Evolutionary conservation across 1,140 invertebrate genomes (phyloP), one percentile per base, ranked within the genome.

Genomic region (Lordiphosa clarofinis): DNA sequence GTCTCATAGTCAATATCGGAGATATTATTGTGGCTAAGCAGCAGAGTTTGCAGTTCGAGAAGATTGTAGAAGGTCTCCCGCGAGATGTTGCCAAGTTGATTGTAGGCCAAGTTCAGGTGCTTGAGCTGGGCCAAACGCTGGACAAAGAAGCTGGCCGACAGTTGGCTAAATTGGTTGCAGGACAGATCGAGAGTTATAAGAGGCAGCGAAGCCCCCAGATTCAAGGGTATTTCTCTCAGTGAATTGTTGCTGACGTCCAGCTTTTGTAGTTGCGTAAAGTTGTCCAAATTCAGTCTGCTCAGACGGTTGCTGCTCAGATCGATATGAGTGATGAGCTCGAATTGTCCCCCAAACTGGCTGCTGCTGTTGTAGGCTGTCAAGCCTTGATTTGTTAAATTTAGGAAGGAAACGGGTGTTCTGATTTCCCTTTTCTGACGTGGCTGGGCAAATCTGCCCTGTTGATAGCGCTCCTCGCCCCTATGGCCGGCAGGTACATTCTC

Each of bases 91-190:
- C 73, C 55, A 28, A 91, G 66, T 3, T 48, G 64, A 46, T 92
- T 92, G 57, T 82, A 54, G 0, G 93, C 94, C 58, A 94, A 72
- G 87, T 94, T 93, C 35, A 94, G 72, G 13, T 89, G 88, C 60
- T 90, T 90, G 11, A 92, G 81, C 69, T 90, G 90, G 0, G 73
- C 73, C 66, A 78, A 56, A 2, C 70, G 84, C 35, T 73, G 65
- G 0, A 24, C 54, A 21, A 89, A 89, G 19, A 87, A 72, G 7
- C 54, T 74, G 0, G 89, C 66, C 1, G 79, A 84, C 24, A 92
- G 56, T 10, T 88, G 70, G 10, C 54, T 62, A 19, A 93, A 79
- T 15, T 72, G 67, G 76, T 92, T 93, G 49, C 86, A 58, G 10
- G 91, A 90, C 4, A 92, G 71, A 69, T 92, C 90, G 9, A 92